Conservation (phyloP, 2,113 vertebrate genomes). For the Lasiurus borealis region DNA sequence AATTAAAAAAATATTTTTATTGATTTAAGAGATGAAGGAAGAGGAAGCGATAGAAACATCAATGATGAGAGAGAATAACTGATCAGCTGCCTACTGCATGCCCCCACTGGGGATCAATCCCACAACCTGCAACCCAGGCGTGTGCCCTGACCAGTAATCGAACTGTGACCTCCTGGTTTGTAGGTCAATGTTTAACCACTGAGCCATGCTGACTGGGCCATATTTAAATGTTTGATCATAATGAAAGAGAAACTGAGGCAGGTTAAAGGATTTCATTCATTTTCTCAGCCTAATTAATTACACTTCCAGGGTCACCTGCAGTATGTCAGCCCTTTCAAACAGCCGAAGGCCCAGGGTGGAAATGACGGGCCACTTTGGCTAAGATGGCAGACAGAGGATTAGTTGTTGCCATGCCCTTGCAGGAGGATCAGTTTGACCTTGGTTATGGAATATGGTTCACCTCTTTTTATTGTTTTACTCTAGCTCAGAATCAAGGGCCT, state of each 20-base stretch:
- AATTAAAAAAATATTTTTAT: background rate
- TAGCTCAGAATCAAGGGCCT: background rate
- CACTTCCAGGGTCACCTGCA: background rate
- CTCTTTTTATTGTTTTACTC: constrained; percentile 4
- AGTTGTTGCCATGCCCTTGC: background rate
- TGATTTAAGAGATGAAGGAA: too few species aligned
- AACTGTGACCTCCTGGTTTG: too few species aligned
- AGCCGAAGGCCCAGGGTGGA: background rate
- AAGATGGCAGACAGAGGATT: background rate
- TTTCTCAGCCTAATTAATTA: background rate
- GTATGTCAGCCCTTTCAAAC: background rate
- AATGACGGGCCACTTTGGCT: background rate
- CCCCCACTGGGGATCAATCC: too few species aligned
- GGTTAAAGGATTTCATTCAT: background rate
- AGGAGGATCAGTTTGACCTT: background rate
- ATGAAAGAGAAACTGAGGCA: constrained; percentile 3
- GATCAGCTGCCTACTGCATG: too few species aligned
- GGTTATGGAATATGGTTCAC: background rate
- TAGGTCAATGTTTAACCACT: too few species aligned
- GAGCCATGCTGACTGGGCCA: too few species aligned
- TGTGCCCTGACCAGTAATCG: too few species aligned
- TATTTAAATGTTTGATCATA: background rate
- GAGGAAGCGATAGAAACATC: too few species aligned
- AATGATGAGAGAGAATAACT: too few species aligned
- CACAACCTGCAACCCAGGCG: too few species aligned